These are phyloP conservation scores for Polypterus senegalus DNA, from an alignment of 2,113 vertebrate genomes.

Conservation along the genomic window DNA sequence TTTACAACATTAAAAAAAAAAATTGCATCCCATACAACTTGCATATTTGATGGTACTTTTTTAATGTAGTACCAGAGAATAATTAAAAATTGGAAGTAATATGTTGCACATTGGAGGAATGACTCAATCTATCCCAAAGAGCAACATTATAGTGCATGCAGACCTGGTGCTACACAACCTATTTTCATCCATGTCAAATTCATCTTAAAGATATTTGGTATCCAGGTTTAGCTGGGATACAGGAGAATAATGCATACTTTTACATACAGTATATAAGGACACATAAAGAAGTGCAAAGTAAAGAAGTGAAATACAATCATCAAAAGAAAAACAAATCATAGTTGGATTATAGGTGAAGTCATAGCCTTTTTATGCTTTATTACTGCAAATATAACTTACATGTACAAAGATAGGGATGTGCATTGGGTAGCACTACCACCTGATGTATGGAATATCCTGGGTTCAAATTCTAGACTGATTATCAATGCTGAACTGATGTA, in stretches of 20 bases:
- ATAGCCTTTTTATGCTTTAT: too few species aligned
- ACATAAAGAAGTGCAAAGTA: too few species aligned
- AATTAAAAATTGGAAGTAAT: slow-evolving; percentile 15
- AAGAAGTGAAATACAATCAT: too few species aligned
- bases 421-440: too few species aligned
- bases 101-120: slow-evolving; percentile 9
- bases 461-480: too few species aligned
- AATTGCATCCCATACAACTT: slow-evolving; percentile 27
- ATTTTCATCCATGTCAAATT: slow-evolving; percentile 39
- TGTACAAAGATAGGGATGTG: too few species aligned
- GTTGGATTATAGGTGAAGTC: too few species aligned
- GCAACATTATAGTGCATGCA: slow-evolving; percentile 18
- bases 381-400: too few species aligned
- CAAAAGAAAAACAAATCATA: too few species aligned
- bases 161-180: slow-evolving; percentile 26
- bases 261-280: not conserved
- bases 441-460: too few species aligned
- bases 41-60: slow-evolving; percentile 24
- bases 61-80: slow-evolving; percentile 21
- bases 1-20: slow-evolving; percentile 31
- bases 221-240: slow-evolving; percentile 15
- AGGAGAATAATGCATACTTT: not conserved
- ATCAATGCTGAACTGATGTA: too few species aligned
- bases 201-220: slow-evolving; percentile 17
- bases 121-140: slow-evolving; percentile 21